Base-by-base conservation (phyloP, 2,888 invertebrate species). In the Ypsolopha scabrella region DNA sequence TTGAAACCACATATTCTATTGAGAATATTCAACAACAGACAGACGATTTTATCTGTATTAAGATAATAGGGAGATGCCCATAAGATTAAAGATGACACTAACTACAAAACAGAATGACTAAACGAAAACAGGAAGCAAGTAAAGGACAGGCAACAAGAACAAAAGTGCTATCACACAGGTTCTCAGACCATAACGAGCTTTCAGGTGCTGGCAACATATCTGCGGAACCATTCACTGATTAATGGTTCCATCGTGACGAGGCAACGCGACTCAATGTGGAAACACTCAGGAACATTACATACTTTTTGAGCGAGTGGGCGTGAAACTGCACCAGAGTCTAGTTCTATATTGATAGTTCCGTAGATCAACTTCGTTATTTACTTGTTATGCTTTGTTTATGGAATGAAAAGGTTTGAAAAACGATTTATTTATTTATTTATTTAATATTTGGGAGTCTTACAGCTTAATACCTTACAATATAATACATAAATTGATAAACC, bases 181-280 rank as follows among this genome's bases (percentile, higher is more conserved):
- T 48, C 48, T 48, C 48, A 33, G 39, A 48, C 51, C 48, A 41
- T 48, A 48, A 51, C 51, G 51, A 72, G 70, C 74, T 72, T 71
- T 70, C 76, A 77, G 78, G 78, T 77, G 72, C 63, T 69, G 53
- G 47, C 37, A 48, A 50, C 51, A 52, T 48, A 44, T 47, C 51
- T 53, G 58, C 53, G 69, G 70, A 70, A 75, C 75, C 72, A 72
- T 75, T 72, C 67, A 62, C 71, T 81, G 83, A 83, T 82, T 80
- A 81, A 83, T 83, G 77, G 62, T 69, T 60, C 52, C 53, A 56
- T 57, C 69, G 72, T 83, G 83, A 83, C 77, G 70, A 57, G 66
- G 66, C 75, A 63, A 72, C 69, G 48, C 44, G 41, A 50, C 44
- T 34, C 47, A 10, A n/a, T 9, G 52, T 48, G 41, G 33, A n/a